Conservation (phyloP, 2,797 vertebrate genomes). For the Sebastes wilsoni region DNA sequence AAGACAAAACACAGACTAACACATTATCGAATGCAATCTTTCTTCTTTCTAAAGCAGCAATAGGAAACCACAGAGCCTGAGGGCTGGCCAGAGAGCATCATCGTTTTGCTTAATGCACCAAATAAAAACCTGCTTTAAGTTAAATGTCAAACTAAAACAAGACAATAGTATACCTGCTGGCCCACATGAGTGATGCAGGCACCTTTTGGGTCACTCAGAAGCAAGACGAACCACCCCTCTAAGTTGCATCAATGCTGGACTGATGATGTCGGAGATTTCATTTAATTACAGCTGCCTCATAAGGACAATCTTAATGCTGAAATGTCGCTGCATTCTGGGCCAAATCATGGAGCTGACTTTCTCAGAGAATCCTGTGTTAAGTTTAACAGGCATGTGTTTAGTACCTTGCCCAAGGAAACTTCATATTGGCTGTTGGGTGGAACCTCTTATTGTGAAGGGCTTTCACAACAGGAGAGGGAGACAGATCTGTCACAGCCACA, state of each 20-base stretch:
- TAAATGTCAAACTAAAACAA: background rate
- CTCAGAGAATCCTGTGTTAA: too few relatives aligned
- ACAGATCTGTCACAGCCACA: constrained; percentile 29
- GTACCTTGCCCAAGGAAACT: too few relatives aligned
- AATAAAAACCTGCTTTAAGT: background rate
- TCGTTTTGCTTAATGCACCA: background rate
- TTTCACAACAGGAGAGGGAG: constrained; percentile 19
- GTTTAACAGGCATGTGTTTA: background rate
- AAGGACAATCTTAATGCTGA: background rate
- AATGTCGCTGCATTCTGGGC: background rate
- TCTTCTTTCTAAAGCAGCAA: background rate
- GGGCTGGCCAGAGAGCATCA: too few relatives aligned
- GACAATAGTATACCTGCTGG: background rate
- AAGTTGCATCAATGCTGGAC: background rate
- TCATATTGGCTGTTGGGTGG: background rate
- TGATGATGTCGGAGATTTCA: background rate
- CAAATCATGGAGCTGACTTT: background rate
- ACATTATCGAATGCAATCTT: background rate
- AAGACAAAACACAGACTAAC: background rate
- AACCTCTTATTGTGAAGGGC: constrained; percentile 8
- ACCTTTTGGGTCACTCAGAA: background rate
- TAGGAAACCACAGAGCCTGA: background rate
- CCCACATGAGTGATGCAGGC: background rate
- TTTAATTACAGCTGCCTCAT: background rate
- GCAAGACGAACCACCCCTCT: background rate